A percentile compares a stretch with the other conserved stretches of the same genome.
Conservation (phyloP, 2,797 vertebrate genomes). For the Myripristis murdjan region DNA sequence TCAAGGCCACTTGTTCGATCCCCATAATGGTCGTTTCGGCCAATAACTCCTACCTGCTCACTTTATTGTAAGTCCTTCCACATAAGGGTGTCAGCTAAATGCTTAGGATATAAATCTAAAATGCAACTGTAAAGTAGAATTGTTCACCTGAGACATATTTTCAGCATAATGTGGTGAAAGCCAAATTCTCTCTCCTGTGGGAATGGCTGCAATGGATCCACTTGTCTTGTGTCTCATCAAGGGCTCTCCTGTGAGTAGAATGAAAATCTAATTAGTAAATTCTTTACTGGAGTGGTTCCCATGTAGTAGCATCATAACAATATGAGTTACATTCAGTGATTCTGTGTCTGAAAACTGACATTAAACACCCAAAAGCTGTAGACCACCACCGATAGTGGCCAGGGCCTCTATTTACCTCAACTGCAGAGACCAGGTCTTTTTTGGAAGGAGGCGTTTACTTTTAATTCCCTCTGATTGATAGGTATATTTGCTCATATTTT, state of each 20-base stretch:
- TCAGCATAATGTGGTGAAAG: too few species aligned
- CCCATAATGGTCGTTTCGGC: slow-evolving; percentile 15
- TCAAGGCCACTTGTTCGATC: slow-evolving; percentile 30
- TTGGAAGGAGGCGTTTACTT: too few species aligned
- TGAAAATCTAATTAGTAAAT: slow-evolving; percentile 5
- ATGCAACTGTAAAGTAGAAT: neutral
- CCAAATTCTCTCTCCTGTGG: neutral
- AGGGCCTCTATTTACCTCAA: too few species aligned
- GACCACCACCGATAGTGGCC: too few species aligned
- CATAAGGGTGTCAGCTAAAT: slow-evolving; percentile 20
- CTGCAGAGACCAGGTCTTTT: too few species aligned
- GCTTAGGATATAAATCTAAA: neutral
- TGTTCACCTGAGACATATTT: too few species aligned
- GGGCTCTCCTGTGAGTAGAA: neutral
- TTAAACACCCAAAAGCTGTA: too few species aligned
- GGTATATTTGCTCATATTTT: too few species aligned
- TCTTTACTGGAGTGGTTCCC: neutral
- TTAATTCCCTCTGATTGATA: too few species aligned
- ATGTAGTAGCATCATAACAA: slow-evolving; percentile 1
- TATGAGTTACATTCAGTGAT: neutral
- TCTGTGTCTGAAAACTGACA: neutral
- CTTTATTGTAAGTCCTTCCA: neutral
- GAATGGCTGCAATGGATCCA: neutral
- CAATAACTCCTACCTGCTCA: slow-evolving; percentile 6
- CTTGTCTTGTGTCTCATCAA: slow-evolving; percentile 2